These are phyloP conservation scores for Meloidogyne exigua DNA, from an alignment of 1,140 invertebrate species.

Conservation along the genomic window DNA sequence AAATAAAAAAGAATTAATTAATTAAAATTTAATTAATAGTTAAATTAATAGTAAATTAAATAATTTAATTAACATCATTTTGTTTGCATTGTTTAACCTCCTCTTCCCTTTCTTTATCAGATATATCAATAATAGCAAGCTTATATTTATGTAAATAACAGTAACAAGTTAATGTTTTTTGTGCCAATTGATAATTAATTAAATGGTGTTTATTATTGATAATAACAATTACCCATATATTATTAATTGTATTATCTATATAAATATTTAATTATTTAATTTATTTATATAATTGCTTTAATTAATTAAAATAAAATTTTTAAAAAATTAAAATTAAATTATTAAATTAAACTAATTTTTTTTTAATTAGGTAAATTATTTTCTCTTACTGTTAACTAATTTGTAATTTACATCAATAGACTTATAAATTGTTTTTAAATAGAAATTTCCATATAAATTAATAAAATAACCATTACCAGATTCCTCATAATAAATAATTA, in stretches of 20 bases:
- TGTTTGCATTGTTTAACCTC: conserved; percentile 17
- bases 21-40: too few relatives aligned
- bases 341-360: too few relatives aligned
- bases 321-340: too few relatives aligned
- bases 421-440: conserved; percentile 2
- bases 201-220: background rate
- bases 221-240: conserved; percentile 25
- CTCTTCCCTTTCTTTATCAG: background rate
- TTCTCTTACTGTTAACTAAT: too few relatives aligned
- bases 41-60: too few relatives aligned
- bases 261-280: too few relatives aligned
- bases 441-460: conserved; percentile 26
- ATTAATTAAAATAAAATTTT: too few relatives aligned
- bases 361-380: too few relatives aligned
- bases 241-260: background rate
- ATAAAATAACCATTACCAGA: background rate
- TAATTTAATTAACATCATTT: conserved; percentile 28
- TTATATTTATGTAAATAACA: conserved; percentile 25
- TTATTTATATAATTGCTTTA: too few relatives aligned
- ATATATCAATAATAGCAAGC: conserved; percentile 20
- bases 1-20: conserved; percentile 22
- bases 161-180: conserved; percentile 33
- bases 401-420: background rate
- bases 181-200: conserved; percentile 26
- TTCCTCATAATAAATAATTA: conserved; percentile 9